Evolutionary conservation across 2,888 invertebrate species (phyloP).

Genomic region (Auanema freiburgensis): DNA sequence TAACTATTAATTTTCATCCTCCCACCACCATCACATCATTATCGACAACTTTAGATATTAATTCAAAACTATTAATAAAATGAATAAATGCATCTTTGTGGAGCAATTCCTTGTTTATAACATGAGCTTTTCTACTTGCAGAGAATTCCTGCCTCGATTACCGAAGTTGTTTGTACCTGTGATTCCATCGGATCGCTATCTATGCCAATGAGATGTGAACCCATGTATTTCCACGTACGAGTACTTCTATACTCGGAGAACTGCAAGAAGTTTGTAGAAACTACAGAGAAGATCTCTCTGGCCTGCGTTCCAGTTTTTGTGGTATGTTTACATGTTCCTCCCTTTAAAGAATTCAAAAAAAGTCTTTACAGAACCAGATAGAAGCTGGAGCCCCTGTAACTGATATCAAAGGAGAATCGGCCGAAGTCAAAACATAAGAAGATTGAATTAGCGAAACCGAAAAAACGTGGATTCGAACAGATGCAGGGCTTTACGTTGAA

Average conservation of each 20-base stretch:
- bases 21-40: no score
- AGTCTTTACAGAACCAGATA: no score
- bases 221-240: constrained; percentile 30
- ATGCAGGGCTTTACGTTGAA: no score
- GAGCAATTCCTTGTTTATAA: neutral
- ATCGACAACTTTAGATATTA: constrained; percentile 2
- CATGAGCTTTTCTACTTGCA: constrained; percentile 12
- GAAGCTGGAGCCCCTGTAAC: no score
- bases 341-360: no score
- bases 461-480: no score
- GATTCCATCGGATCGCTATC: constrained; percentile 11
- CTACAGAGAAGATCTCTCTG: constrained; percentile 22
- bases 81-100: neutral
- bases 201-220: constrained; percentile 23
- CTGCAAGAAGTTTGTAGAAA: constrained; percentile 28
- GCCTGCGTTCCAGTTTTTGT: constrained; percentile 31
- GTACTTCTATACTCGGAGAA: constrained; percentile 26
- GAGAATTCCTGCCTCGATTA: constrained; percentile 31
- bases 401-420: no score
- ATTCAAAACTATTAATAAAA: neutral
- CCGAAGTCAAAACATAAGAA: no score
- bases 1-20: no score
- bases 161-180: constrained; percentile 32
- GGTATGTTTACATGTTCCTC: constrained; percentile 16
- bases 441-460: no score